Percentiles rank a stretch among this genome's conserved stretches.
Conservation (phyloP, 2,113 vertebrate species). For the Hippoglossus stenolepis region DNA sequence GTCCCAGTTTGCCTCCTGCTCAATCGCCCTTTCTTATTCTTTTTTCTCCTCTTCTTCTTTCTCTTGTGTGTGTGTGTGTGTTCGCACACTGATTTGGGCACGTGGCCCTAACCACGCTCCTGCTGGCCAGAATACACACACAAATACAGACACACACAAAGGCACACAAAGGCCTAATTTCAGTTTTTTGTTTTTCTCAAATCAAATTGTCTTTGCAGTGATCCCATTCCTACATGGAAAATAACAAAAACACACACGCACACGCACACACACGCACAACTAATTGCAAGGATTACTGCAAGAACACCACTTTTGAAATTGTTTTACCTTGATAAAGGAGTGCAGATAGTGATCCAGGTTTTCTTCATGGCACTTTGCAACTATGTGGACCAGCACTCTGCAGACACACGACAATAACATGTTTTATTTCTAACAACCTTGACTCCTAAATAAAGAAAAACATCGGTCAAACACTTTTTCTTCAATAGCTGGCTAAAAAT, state of each 20-base stretch:
- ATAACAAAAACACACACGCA: slow-evolving; percentile 2
- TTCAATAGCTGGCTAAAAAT: not conserved
- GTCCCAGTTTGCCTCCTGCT: slow-evolving; percentile 44
- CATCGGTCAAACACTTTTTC: slow-evolving; percentile 4
- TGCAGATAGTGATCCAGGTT: slow-evolving; percentile 90
- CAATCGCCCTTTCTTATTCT: slow-evolving; percentile 40
- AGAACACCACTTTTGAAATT: not conserved
- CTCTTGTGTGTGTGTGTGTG: slow-evolving; percentile 32
- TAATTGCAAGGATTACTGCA: not conserved
- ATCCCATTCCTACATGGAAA: slow-evolving; percentile 31
- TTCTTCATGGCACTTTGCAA: slow-evolving; percentile 95
- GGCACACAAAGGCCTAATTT: slow-evolving; percentile 6
- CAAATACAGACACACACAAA: slow-evolving; percentile 8
- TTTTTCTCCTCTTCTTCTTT: slow-evolving; percentile 19
- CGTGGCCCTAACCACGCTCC: slow-evolving; percentile 37
- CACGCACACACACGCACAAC: slow-evolving; percentile 5
- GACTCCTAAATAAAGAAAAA: not conserved
- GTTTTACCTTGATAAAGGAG: slow-evolving; percentile 91
- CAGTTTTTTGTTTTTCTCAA: slow-evolving; percentile 11
- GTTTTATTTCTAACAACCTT: not conserved
- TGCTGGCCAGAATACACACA: slow-evolving; percentile 43
- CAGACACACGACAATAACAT: slow-evolving; percentile 41
- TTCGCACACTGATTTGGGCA: slow-evolving; percentile 59
- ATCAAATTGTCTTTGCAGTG: slow-evolving; percentile 27
- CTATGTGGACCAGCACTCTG: slow-evolving; percentile 93